These are phyloP conservation scores for Protobothrops mucrosquamatus DNA, from an alignment of 2,113 vertebrate species.

Conservation along the genomic window DNA sequence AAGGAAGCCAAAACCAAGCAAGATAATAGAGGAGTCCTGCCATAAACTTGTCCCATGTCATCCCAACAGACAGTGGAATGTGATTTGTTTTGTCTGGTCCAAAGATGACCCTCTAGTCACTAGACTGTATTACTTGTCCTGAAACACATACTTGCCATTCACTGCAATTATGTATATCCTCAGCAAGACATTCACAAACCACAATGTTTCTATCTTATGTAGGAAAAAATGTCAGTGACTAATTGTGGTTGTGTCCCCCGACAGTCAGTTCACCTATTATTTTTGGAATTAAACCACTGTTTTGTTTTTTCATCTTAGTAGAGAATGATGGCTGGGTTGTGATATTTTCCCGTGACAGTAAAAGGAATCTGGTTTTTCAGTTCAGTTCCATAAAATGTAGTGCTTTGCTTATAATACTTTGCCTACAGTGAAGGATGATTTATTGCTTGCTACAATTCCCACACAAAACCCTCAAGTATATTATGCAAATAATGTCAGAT, in stretches of 20 bases:
- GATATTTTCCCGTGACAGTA: slow-evolving; percentile 45
- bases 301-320: slow-evolving; percentile 7
- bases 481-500: not conserved
- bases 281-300: slow-evolving; percentile 21
- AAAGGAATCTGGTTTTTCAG: slow-evolving; percentile 40
- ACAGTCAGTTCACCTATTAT: slow-evolving; percentile 51
- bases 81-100: not conserved
- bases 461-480: not conserved
- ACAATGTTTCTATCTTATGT: slow-evolving; percentile 52
- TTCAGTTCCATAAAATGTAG: slow-evolving; percentile 56
- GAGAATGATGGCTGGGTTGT: slow-evolving; percentile 26
- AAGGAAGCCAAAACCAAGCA: not conserved
- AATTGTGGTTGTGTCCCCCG: slow-evolving; percentile 60
- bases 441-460: not conserved
- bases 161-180: slow-evolving; percentile 30
- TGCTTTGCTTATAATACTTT: slow-evolving; percentile 23
- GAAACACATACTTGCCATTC: not conserved
- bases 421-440: not conserved
- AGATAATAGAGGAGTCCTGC: not conserved
- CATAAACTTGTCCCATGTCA: not conserved
- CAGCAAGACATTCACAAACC: slow-evolving; percentile 54
- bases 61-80: not conserved
- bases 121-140: not conserved
- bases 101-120: not conserved
- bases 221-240: slow-evolving; percentile 69